phyloP scores from a whole-genome alignment of 1,140 invertebrate genomes.

The Ips typographus region DNA sequence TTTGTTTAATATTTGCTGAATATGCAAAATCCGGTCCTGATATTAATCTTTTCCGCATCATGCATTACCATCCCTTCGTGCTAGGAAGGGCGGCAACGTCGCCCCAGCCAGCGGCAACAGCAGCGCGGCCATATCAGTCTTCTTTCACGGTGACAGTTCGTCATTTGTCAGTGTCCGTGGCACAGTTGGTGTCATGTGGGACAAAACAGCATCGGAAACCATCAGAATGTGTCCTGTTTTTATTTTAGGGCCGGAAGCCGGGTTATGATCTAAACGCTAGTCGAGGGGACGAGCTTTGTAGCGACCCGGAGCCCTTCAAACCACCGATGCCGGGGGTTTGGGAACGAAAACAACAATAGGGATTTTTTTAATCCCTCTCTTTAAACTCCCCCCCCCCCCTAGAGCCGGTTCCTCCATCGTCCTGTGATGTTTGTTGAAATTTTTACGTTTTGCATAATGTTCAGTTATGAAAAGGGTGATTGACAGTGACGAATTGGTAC shows the following conservation, averaged over 20 bases:
- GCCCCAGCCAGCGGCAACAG: slow-evolving; percentile 9
- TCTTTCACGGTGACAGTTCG: slow-evolving; percentile 54
- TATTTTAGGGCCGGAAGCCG: slow-evolving; percentile 5
- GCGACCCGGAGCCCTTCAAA: slow-evolving; percentile 30
- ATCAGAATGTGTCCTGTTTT: slow-evolving; percentile 45
- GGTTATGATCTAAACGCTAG: slow-evolving; percentile 45
- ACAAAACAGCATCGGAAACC: slow-evolving; percentile 51
- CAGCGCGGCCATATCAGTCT: slow-evolving; percentile 53
- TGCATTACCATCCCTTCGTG: slow-evolving; percentile 21
- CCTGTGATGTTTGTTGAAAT: slow-evolving; percentile 42
- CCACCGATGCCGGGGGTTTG: slow-evolving; percentile 7
- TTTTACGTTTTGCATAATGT: slow-evolving; percentile 31
- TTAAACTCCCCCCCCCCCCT: too few relatives aligned
- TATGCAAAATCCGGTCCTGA: slow-evolving; percentile 15
- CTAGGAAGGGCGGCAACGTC: background rate
- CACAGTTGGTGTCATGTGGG: slow-evolving; percentile 54
- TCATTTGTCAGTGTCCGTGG: slow-evolving; percentile 54
- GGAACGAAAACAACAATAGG: slow-evolving; percentile 45
- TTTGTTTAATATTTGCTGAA: too few relatives aligned
- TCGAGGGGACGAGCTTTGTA: slow-evolving; percentile 51
- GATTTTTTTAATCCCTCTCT: slow-evolving; percentile 49
- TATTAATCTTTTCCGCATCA: slow-evolving; percentile 23
- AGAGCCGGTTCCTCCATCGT: too few relatives aligned
- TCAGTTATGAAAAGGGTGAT: slow-evolving; percentile 18
- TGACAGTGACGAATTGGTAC: slow-evolving; percentile 19